These are phyloP conservation scores for Fundulus diaphanus DNA, from an alignment of 2,797 vertebrate species.

Conservation along the genomic window DNA sequence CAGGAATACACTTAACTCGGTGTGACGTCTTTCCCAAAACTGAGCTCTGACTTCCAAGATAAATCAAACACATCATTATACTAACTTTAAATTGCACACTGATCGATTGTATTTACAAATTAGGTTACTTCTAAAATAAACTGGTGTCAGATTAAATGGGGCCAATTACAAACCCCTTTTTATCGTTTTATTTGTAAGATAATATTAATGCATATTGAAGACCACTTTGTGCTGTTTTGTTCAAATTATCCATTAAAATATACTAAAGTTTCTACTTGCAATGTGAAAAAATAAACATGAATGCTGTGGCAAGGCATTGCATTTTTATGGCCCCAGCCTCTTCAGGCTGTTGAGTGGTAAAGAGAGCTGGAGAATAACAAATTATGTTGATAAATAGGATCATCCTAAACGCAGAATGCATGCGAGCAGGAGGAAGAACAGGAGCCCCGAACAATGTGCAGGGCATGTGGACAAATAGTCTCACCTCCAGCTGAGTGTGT, in stretches of 20 bases:
- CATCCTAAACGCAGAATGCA: slow-evolving; percentile 72
- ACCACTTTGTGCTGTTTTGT: background rate
- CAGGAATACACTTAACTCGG: background rate
- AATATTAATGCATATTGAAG: background rate
- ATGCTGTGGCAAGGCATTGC: background rate
- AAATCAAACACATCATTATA: background rate
- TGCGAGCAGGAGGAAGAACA: slow-evolving; percentile 70
- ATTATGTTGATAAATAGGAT: slow-evolving; percentile 73
- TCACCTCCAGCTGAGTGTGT: slow-evolving; percentile 82
- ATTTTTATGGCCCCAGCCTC: slow-evolving; percentile 20
- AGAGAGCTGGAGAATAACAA: slow-evolving; percentile 50
- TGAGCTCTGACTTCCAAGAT: background rate
- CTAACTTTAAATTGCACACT: background rate
- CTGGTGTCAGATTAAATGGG: background rate
- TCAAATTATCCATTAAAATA: background rate
- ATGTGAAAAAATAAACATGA: background rate
- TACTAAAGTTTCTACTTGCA: background rate
- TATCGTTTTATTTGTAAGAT: background rate
- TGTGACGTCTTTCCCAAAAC: background rate
- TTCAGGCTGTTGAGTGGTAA: slow-evolving; percentile 44
- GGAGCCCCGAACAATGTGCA: slow-evolving; percentile 70
- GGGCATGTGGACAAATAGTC: slow-evolving; percentile 79
- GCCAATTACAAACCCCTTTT: background rate
- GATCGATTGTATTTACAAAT: background rate
- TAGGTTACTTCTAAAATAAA: background rate